Evolutionary conservation across 2,113 vertebrate genomes (phyloP).

Genomic region (rat (Rattus norvegicus)): DNA sequence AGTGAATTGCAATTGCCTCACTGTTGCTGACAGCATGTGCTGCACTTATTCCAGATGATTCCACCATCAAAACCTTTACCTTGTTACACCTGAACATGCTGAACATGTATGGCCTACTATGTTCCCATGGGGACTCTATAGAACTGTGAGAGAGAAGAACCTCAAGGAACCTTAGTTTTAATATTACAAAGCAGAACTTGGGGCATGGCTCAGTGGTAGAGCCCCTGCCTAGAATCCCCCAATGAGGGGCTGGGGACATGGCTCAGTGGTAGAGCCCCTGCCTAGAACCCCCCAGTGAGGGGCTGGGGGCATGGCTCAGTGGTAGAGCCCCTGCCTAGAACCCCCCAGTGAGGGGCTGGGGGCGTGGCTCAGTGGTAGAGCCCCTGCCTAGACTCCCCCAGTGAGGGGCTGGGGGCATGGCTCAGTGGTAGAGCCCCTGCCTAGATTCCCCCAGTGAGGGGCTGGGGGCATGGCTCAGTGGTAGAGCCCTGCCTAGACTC

Average conservation of each 20-base stretch:
- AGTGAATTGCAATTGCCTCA: neutral
- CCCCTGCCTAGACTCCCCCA: neutral
- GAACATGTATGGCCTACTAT: neutral
- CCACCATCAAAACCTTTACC: neutral
- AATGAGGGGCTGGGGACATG: neutral
- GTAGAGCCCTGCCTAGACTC: neutral
- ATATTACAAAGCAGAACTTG: conserved; percentile 18
- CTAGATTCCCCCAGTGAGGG: neutral
- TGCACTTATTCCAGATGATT: too few relatives aligned
- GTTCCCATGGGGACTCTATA: neutral
- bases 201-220: neutral
- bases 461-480: neutral
- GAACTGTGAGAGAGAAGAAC: neutral
- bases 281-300: neutral
- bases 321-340: neutral
- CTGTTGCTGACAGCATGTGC: neutral
- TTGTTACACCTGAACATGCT: neutral
- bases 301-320: neutral
- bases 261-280: neutral
- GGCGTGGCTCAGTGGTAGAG: neutral
- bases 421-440: neutral
- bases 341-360: neutral
- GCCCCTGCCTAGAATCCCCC: neutral
- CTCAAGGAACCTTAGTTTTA: neutral
- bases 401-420: neutral